Evolutionary conservation across 2,797 vertebrate genomes (phyloP).

Genomic region (Tangara arthus): DNA sequence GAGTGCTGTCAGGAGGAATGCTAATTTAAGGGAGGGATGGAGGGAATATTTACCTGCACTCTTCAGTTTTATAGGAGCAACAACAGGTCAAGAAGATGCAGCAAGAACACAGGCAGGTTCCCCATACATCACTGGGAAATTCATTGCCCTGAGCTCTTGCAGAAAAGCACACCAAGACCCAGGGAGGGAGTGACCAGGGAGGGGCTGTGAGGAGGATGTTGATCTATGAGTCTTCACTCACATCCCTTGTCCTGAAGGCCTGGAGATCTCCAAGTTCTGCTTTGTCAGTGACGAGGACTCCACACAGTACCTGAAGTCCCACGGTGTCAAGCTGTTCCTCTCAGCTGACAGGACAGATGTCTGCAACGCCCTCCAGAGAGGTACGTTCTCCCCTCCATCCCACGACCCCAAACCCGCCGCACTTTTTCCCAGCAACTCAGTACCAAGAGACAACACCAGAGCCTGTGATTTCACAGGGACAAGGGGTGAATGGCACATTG

Average conservation of each 20-base stretch:
- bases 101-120: neutral
- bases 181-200: neutral
- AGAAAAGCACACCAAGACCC: neutral
- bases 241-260: constrained; percentile 41
- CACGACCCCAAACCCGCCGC: neutral
- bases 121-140: neutral
- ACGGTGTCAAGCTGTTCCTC: constrained; percentile 74
- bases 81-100: neutral
- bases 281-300: constrained; percentile 71
- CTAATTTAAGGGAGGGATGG: neutral
- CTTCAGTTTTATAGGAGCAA: neutral
- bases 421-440: neutral
- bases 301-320: constrained; percentile 64
- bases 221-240: neutral
- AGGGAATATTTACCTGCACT: neutral
- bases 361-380: constrained; percentile 66
- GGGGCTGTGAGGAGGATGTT: neutral
- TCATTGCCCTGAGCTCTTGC: neutral
- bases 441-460: neutral
- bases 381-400: constrained; percentile 5
- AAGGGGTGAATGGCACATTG: neutral
- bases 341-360: constrained; percentile 73
- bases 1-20: neutral
- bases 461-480: neutral
- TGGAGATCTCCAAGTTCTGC: constrained; percentile 77